These are phyloP conservation scores for Delphinus delphis DNA, from an alignment of 2,113 vertebrate species.

Conservation along the genomic window DNA sequence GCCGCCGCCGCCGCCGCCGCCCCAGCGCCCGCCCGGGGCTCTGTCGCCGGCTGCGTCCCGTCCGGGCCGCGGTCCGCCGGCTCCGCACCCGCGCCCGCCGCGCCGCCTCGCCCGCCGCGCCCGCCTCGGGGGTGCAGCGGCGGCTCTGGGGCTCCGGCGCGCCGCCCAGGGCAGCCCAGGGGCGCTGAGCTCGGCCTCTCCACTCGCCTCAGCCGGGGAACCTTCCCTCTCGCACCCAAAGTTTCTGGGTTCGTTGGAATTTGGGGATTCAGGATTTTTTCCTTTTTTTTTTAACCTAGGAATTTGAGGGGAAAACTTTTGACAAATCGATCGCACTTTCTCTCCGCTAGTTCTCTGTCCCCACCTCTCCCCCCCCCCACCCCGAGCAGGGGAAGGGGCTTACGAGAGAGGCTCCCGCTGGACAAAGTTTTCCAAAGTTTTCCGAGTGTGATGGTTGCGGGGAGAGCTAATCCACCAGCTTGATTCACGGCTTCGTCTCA, in stretches of 20 bases:
- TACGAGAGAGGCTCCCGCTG: constrained; percentile 53
- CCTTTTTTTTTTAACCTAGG: constrained; percentile 35
- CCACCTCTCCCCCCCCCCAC: neutral
- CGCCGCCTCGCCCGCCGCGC: constrained; percentile 28
- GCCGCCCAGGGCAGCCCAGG: neutral
- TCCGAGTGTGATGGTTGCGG: constrained; percentile 68
- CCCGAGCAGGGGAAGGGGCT: constrained; percentile 54
- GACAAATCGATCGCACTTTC: constrained; percentile 52
- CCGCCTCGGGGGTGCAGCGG: constrained; percentile 47
- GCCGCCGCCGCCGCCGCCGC: constrained; percentile 39
- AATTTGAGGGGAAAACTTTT: constrained; percentile 60
- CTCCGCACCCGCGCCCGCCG: constrained; percentile 60
- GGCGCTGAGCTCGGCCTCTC: constrained; percentile 47
- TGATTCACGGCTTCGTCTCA: constrained; percentile 60
- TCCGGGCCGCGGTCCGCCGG: constrained; percentile 43
- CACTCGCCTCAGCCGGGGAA: constrained; percentile 55
- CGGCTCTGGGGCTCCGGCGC: constrained; percentile 6
- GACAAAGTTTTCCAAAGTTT: constrained; percentile 79
- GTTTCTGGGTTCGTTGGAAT: constrained; percentile 71
- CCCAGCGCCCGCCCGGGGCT: constrained; percentile 69
- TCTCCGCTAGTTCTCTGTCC: constrained; percentile 42
- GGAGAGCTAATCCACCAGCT: constrained; percentile 56
- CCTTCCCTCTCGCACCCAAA: constrained; percentile 54
- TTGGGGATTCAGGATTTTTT: constrained; percentile 50
- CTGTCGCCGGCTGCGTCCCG: constrained; percentile 55